Base-by-base conservation (phyloP, 1,140 invertebrate genomes). In the Heliconius hewitsoni region DNA sequence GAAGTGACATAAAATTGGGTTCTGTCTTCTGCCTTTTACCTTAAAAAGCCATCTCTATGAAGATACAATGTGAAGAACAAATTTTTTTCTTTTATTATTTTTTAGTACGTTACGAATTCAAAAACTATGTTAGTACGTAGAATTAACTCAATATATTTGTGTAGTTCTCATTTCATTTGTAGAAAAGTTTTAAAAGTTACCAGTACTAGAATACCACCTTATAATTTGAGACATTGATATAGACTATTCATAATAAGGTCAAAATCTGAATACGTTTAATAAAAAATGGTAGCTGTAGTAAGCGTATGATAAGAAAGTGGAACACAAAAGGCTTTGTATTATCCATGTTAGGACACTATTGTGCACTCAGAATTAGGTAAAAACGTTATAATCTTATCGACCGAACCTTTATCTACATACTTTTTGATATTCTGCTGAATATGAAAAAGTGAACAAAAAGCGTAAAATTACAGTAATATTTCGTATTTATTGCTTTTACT, bases 361-460 rank as follows among this genome's bases (percentile, higher is more conserved):
- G 60, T 76, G 30, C 16, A 76, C 74, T 71, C 70, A 46, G 74
- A 30, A 39, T 27, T 46, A 34, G 13, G 74, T 72, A 72, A 55
- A 78, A 78, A 74, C 72, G 66, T 46, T 70, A 39, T 74, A 66
- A 78, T 78, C 77, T 78, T 66, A 78, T 78, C 77, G 71, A 46
- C 27, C 9, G 19, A 23, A 30, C 52, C 72, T 19, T 74, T 78
- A 78, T 78, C 77, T 70, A 70, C 42, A 27, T 76, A 70, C 27
- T 30, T 66, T 66, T 30, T 30, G 9, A 27, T 23, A 66, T n/a
- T 23, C 8, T 30, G 3, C 3, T 23, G 23, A 23, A 23, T 23
- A 23, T 23, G 23, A 23, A 23, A 23, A 23, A 0, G n/a, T 57
- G 9, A 57, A 57, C n/a, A 4, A 60, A 19, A 60, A 57, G n/a